Evolutionary conservation across 2,113 vertebrate genomes (phyloP), one percentile per base, ranked within the genome.

Genomic region (Serranochromis macrocephalus): DNA sequence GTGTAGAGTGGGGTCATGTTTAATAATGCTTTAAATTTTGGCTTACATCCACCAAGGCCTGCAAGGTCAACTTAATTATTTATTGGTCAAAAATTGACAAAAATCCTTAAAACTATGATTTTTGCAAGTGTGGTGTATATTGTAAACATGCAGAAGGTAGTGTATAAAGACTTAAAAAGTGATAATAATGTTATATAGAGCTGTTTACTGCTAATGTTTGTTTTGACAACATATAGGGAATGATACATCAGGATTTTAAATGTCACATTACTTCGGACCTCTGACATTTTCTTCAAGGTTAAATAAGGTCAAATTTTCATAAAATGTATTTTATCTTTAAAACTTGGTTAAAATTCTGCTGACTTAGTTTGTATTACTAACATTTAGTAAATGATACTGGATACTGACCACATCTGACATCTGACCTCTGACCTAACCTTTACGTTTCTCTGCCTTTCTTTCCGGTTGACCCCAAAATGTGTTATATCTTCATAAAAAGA

Each of bases 81-180:
- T 68, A 68, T 68, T 40, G n/a, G 36, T 24, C 36, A 68, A 0
- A 24, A 40, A 40, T 40, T 14, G 36, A 68, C n/a, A 40, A 40
- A 40, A 68, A 24, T 33, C 2, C 1, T 68, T 14, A 68, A 40
- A 24, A 40, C 63, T 68, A 40, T 14, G n/a, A 68, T 40, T 24
- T 40, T 40, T 40, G 5, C 7, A 68, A 68, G 63, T 68, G 36
- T 40, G 63, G 36, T 68, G 7, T 40, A 36, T 68, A 40, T 68
- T 68, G 63, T 40, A 2, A 68, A 0, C 19, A 68, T 0, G 36
- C 36, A 68, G 63, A 68, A 40, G 12, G 36, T 21, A 40, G 11
- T 1, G 11, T 68, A 6, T 14, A 9, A 68, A 24, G 36, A 68
- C 36, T 14, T 68, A 21, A 10, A 61, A 19, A 31, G 55, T 17